Percentiles rank a stretch among this genome's conserved stretches.
Conservation (phyloP, 2,113 vertebrate genomes). For the Bubalus kerabau region DNA sequence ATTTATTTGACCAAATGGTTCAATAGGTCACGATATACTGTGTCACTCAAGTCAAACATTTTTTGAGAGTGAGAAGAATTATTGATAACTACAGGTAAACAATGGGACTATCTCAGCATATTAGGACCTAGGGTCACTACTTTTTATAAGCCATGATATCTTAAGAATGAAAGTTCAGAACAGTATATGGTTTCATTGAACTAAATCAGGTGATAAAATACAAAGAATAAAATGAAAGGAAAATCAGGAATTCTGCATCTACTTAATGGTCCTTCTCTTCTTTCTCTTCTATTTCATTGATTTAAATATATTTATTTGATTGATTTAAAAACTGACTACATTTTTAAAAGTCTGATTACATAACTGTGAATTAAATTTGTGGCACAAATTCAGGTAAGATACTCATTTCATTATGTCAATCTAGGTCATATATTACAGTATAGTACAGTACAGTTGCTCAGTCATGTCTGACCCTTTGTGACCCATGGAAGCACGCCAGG, state of each 20-base stretch:
- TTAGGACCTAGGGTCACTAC: not conserved
- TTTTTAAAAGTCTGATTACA: constrained; percentile 26
- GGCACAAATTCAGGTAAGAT: constrained; percentile 2
- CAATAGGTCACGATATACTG: not conserved
- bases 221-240: not conserved
- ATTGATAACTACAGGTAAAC: not conserved
- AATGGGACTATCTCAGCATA: not conserved
- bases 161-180: not conserved
- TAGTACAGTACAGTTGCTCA: not conserved
- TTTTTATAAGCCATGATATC: not conserved
- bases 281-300: not conserved
- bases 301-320: not conserved
- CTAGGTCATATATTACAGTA: not conserved
- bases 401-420: constrained; percentile 3
- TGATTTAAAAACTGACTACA: not conserved
- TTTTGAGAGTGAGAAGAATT: not conserved
- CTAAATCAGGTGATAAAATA: not conserved
- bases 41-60: not conserved
- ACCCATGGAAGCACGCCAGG: not conserved
- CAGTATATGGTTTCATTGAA: not conserved
- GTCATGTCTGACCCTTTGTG: not conserved
- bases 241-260: not conserved
- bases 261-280: not conserved
- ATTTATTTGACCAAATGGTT: not conserved
- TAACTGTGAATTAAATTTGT: constrained; percentile 4